A percentile compares a stretch with the other conserved stretches of the same genome.
Conservation (phyloP, 2,113 vertebrate species). For the Ochotona princeps region DNA sequence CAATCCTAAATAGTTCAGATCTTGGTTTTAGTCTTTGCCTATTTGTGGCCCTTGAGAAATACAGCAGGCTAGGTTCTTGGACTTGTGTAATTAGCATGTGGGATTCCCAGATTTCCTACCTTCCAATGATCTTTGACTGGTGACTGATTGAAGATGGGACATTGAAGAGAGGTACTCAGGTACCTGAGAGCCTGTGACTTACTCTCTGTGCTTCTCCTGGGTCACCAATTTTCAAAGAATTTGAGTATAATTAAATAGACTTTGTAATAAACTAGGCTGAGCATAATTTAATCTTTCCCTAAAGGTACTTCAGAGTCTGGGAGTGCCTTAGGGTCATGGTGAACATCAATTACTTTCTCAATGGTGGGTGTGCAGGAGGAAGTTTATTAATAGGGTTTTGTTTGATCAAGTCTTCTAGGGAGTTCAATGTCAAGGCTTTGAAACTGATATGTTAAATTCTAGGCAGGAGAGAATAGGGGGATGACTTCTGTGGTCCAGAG, state of each 20-base stretch:
- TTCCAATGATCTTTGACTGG: background rate
- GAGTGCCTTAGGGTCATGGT: slow-evolving; percentile 40
- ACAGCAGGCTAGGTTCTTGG: background rate
- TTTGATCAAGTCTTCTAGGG: background rate
- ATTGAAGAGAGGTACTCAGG: background rate
- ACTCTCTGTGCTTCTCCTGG: slow-evolving; percentile 44
- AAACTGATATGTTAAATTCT: background rate
- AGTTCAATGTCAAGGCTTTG: background rate
- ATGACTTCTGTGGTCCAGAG: slow-evolving; percentile 8
- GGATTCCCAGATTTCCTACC: background rate
- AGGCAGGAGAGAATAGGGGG: background rate
- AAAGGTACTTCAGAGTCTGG: slow-evolving; percentile 64
- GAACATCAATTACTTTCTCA: slow-evolving; percentile 64
- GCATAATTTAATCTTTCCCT: slow-evolving; percentile 75
- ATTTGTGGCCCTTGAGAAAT: background rate
- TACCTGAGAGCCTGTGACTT: slow-evolving; percentile 36
- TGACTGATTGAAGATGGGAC: background rate
- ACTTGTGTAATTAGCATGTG: background rate
- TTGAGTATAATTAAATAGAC: slow-evolving; percentile 70
- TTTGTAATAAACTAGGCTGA: slow-evolving; percentile 71
- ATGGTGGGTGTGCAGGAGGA: slow-evolving; percentile 19
- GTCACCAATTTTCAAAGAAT: slow-evolving; percentile 61
- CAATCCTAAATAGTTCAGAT: background rate
- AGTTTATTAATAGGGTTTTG: slow-evolving; percentile 13
- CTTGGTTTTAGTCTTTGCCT: background rate